Conservation (phyloP, 1,140 invertebrate genomes). For the Calycopis cecrops region DNA sequence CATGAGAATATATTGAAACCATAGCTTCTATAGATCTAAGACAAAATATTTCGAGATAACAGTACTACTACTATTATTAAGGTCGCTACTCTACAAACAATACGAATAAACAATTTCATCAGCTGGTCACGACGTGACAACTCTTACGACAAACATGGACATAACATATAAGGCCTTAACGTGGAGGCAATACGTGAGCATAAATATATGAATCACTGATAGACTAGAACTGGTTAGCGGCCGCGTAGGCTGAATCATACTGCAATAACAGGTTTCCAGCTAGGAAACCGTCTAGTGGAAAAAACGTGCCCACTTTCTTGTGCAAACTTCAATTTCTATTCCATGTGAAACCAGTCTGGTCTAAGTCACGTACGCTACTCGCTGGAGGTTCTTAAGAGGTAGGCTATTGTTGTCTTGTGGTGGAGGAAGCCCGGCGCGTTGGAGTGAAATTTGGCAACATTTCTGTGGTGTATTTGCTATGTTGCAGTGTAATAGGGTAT, state of each 20-base stretch:
- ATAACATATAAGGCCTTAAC: constrained; percentile 24
- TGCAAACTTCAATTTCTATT: constrained; percentile 4
- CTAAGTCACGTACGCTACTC: background rate
- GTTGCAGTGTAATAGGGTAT: too few relatives aligned
- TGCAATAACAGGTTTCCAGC: background rate
- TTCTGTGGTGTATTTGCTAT: too few relatives aligned
- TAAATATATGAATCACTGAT: constrained; percentile 40
- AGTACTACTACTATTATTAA: too few relatives aligned
- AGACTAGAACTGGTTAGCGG: constrained; percentile 56
- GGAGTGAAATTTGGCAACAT: too few relatives aligned
- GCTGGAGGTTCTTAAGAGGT: too few relatives aligned
- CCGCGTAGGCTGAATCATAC: constrained; percentile 48
- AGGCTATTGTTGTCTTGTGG: too few relatives aligned
- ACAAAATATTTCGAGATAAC: too few relatives aligned
- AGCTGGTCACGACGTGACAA: background rate
- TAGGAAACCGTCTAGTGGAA: background rate
- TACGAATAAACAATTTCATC: background rate
- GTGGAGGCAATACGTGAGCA: constrained; percentile 30
- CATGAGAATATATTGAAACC: too few relatives aligned
- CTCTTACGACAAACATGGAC: constrained; percentile 3
- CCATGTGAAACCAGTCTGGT: constrained; percentile 1
- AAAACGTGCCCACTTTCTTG: background rate
- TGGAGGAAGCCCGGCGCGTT: too few relatives aligned
- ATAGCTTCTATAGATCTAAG: too few relatives aligned
- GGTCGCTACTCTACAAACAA: background rate